Base-by-base conservation (phyloP, 2,113 vertebrate genomes). In the Genyomyrus donnyi region DNA sequence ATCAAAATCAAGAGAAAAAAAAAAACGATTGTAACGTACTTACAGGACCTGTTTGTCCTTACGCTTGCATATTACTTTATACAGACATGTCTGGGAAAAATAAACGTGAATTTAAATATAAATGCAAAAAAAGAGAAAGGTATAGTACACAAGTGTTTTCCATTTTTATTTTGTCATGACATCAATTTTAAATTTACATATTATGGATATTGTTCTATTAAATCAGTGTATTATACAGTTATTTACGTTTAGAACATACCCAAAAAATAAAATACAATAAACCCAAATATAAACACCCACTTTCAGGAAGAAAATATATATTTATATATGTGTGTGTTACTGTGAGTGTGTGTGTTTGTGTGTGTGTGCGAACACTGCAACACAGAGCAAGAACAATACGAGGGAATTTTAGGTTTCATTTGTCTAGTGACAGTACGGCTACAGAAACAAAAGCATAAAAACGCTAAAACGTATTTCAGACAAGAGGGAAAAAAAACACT, bases 101-200 rank as follows among this genome's bases (percentile, higher is more conserved):
- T 11, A 70, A 31, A 70, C 9, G 9, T 27, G 27, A 70, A 31
- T 70, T 27, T 11, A 48, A 85, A 48, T 85, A 85, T 46, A 48
- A 24, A n/a, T 45, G 39, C 45, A 46, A 85, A 46, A 85, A 85
- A 85, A 5, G 6, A 48, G 21, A 85, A 24, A 77, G 19, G 21
- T 48, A 97, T 97, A 97, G 96, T 97, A 97, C 97, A 97, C 97
- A 97, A 96, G 95, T 96, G 93, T 96, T 96, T 95, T 97, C 95
- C 95, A 96, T 96, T 92, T 98, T 98, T 97, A 98, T 98, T 98
- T 98, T 95, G 96, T 96, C 96, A 97, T 97, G 96, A 98, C 97
- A 97, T 96, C 94, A 94, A 98, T 96, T 97, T 97, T 95, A 97
- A 98, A 99, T 98, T 95, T 99, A 99, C 98, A 99, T 96, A 96